Percentiles rank a stretch among this genome's conserved stretches.
These are phyloP conservation scores for Myocastor coypus DNA, from an alignment of 2,113 vertebrate genomes.

Conservation along the genomic window DNA sequence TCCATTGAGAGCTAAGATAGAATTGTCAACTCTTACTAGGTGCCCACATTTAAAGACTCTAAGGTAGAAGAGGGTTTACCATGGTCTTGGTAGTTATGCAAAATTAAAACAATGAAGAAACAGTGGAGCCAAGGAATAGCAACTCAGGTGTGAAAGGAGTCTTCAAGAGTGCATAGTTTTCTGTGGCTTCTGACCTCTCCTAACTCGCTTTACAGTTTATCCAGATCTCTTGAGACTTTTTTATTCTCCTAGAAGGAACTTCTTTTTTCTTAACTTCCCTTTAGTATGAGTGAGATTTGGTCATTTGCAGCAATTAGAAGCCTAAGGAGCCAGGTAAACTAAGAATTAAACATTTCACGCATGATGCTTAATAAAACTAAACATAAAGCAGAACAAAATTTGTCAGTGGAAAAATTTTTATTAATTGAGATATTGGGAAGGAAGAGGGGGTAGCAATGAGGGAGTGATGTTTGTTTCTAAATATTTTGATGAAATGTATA, in stretches of 20 bases:
- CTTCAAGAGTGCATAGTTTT: neutral
- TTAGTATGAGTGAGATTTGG: neutral
- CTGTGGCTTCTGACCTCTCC: neutral
- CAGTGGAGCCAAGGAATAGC: neutral
- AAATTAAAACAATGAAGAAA: neutral
- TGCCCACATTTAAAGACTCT: neutral
- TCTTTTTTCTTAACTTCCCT: constrained; percentile 33
- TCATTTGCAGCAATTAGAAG: neutral
- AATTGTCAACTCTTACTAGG: neutral
- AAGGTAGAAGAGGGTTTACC: neutral
- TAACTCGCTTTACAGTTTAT: neutral
- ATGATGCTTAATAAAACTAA: neutral
- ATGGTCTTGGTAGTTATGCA: neutral
- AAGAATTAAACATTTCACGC: constrained; percentile 30
- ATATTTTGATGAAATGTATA: constrained; percentile 66
- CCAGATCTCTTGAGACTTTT: neutral
- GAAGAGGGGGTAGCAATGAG: neutral
- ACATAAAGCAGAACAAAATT: neutral
- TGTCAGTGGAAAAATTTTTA: neutral
- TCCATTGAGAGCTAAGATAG: neutral
- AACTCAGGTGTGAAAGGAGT: neutral
- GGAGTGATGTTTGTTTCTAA: constrained; percentile 43
- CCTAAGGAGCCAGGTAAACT: neutral
- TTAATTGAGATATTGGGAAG: constrained; percentile 35
- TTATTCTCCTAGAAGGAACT: neutral